Conservation (phyloP, 1,140 invertebrate species). For the Acyrthosiphon pisum region DNA sequence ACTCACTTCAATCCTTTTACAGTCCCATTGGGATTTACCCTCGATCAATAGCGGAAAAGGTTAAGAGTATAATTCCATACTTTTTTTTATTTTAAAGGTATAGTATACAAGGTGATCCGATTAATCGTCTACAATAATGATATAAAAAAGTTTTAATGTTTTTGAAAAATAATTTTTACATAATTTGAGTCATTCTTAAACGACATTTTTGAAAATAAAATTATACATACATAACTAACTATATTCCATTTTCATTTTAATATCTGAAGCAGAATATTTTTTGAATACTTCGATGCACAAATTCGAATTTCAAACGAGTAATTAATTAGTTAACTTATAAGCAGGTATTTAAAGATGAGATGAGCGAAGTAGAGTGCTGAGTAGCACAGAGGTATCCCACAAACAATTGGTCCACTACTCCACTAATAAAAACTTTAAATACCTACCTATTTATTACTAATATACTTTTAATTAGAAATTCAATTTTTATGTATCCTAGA, state of each 20-base stretch:
- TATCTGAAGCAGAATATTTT: not conserved
- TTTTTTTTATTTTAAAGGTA: not conserved
- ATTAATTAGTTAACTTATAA: not conserved
- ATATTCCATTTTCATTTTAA: too few relatives aligned
- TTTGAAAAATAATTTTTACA: too few relatives aligned
- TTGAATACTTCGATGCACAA: fast-evolving
- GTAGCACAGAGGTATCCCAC: too few relatives aligned
- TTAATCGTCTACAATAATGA: not conserved
- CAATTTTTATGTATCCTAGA: too few relatives aligned
- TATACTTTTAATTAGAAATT: too few relatives aligned
- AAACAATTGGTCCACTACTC: not conserved
- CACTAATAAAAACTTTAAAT: too few relatives aligned
- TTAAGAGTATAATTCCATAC: not conserved
- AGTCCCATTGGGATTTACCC: not conserved
- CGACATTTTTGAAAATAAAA: too few relatives aligned
- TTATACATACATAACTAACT: too few relatives aligned
- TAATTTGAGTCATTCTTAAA: too few relatives aligned
- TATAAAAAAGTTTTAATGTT: not conserved
- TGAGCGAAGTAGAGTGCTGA: too few relatives aligned
- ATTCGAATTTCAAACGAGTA: not conserved
- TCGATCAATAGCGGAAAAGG: not conserved
- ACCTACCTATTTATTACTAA: too few relatives aligned
- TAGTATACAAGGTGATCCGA: not conserved
- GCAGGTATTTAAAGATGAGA: not conserved
- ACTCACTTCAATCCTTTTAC: not conserved